Conservation (phyloP, 2,888 invertebrate species). For the Euphydryas editha region DNA sequence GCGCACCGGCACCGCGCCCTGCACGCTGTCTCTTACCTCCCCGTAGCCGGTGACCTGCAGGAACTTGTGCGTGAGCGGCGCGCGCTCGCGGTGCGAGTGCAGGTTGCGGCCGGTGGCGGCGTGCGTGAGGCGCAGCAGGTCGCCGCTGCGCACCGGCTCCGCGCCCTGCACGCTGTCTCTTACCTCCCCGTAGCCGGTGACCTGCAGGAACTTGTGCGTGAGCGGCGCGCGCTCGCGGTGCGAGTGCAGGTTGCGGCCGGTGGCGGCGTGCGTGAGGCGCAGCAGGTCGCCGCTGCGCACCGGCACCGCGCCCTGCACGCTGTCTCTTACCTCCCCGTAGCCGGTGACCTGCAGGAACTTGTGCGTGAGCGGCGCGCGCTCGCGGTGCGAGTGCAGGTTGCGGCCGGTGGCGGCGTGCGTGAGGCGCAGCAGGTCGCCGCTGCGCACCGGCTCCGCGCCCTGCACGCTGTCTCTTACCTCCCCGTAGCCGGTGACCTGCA, state of each 20-base stretch:
- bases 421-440: conserved; percentile 94
- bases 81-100: conserved; percentile 94
- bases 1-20: too few relatives aligned
- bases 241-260: too few relatives aligned
- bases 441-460: conserved; percentile 83
- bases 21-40: too few relatives aligned
- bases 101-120: conserved; percentile 92
- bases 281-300: too few relatives aligned
- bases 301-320: too few relatives aligned
- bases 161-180: conserved; percentile 59
- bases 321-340: conserved; percentile 96
- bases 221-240: conserved; percentile 95
- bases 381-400: conserved; percentile 96
- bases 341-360: conserved; percentile 97
- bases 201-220: conserved; percentile 93
- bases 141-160: conserved; percentile 90
- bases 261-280: too few relatives aligned
- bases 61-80: conserved; percentile 95
- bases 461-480: conserved; percentile 59
- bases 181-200: too few relatives aligned
- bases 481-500: too few relatives aligned
- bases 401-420: conserved; percentile 93
- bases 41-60: conserved; percentile 97
- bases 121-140: conserved; percentile 94
- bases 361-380: conserved; percentile 93